Percentiles rank a stretch among this genome's conserved stretches.
phyloP scores from a whole-genome alignment of 2,888 invertebrate species.

The Apeira syringaria region DNA sequence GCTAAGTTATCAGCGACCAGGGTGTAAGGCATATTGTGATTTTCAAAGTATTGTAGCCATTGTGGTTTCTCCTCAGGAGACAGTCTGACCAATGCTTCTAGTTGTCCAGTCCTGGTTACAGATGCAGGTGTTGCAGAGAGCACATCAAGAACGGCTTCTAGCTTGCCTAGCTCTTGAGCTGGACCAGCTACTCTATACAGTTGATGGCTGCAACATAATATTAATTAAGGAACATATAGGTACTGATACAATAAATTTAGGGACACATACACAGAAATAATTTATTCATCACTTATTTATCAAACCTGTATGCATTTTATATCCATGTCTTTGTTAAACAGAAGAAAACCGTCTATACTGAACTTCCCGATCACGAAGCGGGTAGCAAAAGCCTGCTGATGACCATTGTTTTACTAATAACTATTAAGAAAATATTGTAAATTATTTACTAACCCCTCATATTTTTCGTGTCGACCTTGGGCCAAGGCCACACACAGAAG shows the following conservation, averaged over 20 bases:
- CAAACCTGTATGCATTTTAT: too few species aligned
- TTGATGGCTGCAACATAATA: conserved; percentile 65
- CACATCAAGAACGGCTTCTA: conserved; percentile 58
- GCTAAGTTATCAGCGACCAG: conserved; percentile 65
- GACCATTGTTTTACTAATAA: too few species aligned
- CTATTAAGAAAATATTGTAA: too few species aligned
- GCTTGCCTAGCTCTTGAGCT: conserved; percentile 42
- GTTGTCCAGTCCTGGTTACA: conserved; percentile 46
- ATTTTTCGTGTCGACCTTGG: conserved; percentile 64
- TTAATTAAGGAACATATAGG: too few species aligned
- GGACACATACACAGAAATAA: too few species aligned
- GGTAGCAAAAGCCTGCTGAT: too few species aligned
- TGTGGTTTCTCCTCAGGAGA: conserved; percentile 57
- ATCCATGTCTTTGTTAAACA: too few species aligned
- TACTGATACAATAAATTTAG: too few species aligned
- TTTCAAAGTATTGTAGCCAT: conserved; percentile 63
- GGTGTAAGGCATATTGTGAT: conserved; percentile 49
- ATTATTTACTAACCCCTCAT: conserved; percentile 62
- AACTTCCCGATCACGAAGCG: too few species aligned
- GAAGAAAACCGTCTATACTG: too few species aligned
- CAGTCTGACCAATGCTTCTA: conserved; percentile 60
- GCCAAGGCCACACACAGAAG: conserved; percentile 47
- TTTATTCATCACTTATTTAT: too few species aligned
- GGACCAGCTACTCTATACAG: conserved; percentile 59
- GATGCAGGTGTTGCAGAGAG: conserved; percentile 53